Evolutionary conservation across 2,113 vertebrate species (phyloP), one percentile per base, ranked within the genome.

Genomic region (Pitta sordida): DNA sequence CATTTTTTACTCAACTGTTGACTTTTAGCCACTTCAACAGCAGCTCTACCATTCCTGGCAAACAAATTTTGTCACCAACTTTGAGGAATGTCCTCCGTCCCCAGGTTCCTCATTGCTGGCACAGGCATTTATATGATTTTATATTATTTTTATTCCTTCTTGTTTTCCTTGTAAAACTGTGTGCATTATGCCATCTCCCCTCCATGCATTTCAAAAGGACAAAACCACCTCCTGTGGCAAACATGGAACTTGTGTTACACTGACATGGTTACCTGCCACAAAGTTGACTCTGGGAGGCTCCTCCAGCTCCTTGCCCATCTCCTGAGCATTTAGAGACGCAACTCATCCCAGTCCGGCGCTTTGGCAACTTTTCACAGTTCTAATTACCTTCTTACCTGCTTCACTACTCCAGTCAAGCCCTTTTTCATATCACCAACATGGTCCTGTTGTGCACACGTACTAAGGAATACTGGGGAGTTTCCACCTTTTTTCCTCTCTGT

Each of bases 321-420:
- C 74, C 70, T 34, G 19, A 69, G 43, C 58, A n/a, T 74, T 44
- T n/a, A 24, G 41, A 58, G 78, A 83, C 52, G 48, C n/a, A 71
- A 77, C 74, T 94, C 63, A 69, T 80, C 87, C 80, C 39, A 65
- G 63, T 73, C 89, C 67, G 70, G 65, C 48, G 65, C 92, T 96
- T 82, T 59, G 30, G 92, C 84, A 92, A 77, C 74, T 91, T 53
- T 55, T 73, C 88, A 87, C 91, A 90, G 43, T 23, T 91, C 67
- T 94, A 95, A 94, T 94, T 91, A 94, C 82, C 30, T 82, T 83
- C 86, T 92, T 87, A 94, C 58, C 67, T 77, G 94, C 85, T 91
- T 83, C 91, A 55, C 68, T 85, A 63, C 90, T 59, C 84, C 68
- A 91, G 75, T 43, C 86, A 85, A 91, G 67, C 56, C 69, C 81